Percentiles rank a stretch among this genome's conserved stretches.
Conservation (phyloP, 2,888 invertebrate genomes). For the Oscheius sp. region DNA sequence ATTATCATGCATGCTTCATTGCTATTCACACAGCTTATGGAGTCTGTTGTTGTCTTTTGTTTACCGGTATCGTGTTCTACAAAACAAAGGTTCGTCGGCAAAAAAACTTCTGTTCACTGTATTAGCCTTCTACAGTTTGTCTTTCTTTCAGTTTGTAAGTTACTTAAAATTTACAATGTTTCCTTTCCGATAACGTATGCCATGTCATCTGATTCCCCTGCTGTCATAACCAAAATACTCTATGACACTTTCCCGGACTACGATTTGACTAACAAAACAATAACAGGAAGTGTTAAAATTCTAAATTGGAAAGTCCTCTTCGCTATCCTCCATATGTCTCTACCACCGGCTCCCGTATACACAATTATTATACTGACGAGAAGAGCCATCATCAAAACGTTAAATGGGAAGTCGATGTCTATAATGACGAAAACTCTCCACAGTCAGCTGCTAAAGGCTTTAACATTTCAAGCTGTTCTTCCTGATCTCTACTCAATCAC, state of each 20-base stretch:
- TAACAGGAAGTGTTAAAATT: conserved; percentile 37
- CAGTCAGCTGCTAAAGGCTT: no score
- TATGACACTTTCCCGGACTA: conserved; percentile 35
- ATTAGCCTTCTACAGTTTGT: background rate
- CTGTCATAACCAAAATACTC: background rate
- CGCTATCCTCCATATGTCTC: conserved; percentile 43
- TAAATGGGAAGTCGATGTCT: no score
- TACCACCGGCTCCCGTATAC: conserved; percentile 44
- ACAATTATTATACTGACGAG: conserved; percentile 36
- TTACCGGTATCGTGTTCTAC: background rate
- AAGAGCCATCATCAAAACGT: conserved; percentile 33
- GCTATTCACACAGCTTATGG: conserved; percentile 20
- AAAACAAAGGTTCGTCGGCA: background rate
- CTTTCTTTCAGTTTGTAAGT: conserved; percentile 22
- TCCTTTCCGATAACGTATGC: conserved; percentile 1
- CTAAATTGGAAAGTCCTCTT: conserved; percentile 35
- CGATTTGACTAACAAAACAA: conserved; percentile 23
- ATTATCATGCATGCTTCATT: conserved; percentile 25
- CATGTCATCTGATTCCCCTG: background rate
- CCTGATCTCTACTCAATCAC: no score
- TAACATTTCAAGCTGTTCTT: no score
- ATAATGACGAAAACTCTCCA: no score
- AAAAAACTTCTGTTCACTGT: background rate
- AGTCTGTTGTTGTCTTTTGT: conserved; percentile 8
- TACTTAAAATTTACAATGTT: no score